Evolutionary conservation across 2,888 invertebrate genomes (phyloP).

Genomic region (Achlya flavicornis): DNA sequence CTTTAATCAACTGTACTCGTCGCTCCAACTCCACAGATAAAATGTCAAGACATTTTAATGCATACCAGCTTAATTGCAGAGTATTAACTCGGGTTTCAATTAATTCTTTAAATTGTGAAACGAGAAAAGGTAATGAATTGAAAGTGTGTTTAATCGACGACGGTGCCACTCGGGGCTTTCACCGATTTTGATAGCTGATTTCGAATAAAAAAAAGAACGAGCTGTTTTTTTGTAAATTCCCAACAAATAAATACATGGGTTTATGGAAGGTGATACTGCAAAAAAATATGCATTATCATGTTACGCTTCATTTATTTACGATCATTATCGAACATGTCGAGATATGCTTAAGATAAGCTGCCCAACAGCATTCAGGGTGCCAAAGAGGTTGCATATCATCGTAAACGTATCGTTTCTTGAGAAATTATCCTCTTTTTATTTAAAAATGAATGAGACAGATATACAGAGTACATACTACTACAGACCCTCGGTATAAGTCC

Average conservation of each 20-base stretch:
- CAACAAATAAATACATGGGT: too few relatives aligned
- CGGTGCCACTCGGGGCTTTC: background rate
- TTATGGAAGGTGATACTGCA: background rate
- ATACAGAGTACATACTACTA: too few relatives aligned
- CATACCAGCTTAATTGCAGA: conserved; percentile 30
- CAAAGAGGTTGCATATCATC: background rate
- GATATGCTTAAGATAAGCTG: too few relatives aligned
- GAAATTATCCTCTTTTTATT: background rate
- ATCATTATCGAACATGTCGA: background rate
- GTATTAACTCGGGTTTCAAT: conserved; percentile 21
- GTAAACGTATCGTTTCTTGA: background rate
- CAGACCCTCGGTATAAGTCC: too few relatives aligned
- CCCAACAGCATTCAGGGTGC: background rate
- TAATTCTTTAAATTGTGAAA: conserved; percentile 2
- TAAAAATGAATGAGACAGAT: background rate
- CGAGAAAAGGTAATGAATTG: background rate
- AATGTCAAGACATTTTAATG: conserved; percentile 32
- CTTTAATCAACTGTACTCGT: conserved; percentile 58
- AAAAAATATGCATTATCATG: conserved; percentile 3
- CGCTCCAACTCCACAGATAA: conserved; percentile 36
- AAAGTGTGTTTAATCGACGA: conserved; percentile 1
- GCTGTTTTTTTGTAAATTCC: background rate
- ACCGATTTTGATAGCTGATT: background rate
- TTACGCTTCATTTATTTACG: background rate
- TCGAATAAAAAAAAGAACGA: too few relatives aligned